Conservation (phyloP, 2,797 vertebrate genomes). For the Gastrophryne carolinensis region DNA sequence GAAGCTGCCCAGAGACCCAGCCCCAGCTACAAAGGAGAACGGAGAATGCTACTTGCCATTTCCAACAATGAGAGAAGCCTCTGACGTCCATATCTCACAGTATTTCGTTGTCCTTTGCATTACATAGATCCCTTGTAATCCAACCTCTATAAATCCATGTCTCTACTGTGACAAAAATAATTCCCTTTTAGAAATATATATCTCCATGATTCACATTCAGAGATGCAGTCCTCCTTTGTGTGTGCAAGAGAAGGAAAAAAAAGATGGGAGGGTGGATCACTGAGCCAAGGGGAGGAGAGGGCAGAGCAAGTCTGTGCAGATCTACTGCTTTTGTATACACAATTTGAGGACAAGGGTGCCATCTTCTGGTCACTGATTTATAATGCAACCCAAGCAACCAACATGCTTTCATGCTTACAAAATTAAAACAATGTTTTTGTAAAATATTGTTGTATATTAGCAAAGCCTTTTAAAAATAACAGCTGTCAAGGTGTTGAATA, state of each 20-base stretch:
- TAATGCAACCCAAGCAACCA: not conserved
- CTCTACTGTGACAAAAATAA: not conserved
- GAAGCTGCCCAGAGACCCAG: constrained; percentile 78
- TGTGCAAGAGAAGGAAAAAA: constrained; percentile 53
- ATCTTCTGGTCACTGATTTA: constrained; percentile 1
- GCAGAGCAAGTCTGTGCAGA: not conserved
- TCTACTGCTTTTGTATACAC: not conserved
- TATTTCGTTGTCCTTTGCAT: not conserved
- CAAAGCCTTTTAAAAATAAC: no score
- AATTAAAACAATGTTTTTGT: no score
- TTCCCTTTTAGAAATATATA: not conserved
- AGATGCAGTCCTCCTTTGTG: constrained; percentile 72
- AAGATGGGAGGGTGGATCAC: constrained; percentile 66
- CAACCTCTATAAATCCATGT: not conserved
- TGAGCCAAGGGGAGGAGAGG: constrained; percentile 58
- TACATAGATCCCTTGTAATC: constrained; percentile 12
- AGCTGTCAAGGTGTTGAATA: no score
- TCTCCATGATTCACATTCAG: not conserved
- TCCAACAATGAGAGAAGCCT: constrained; percentile 71
- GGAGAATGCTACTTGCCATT: constrained; percentile 86
- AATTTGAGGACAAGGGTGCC: constrained; percentile 1
- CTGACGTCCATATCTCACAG: constrained; percentile 43
- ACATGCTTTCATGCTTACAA: not conserved
- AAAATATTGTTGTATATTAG: no score
- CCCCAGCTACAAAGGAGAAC: constrained; percentile 79